These are phyloP conservation scores for Fabriciana adippe DNA, from an alignment of 2,888 invertebrate genomes.

Conservation along the genomic window DNA sequence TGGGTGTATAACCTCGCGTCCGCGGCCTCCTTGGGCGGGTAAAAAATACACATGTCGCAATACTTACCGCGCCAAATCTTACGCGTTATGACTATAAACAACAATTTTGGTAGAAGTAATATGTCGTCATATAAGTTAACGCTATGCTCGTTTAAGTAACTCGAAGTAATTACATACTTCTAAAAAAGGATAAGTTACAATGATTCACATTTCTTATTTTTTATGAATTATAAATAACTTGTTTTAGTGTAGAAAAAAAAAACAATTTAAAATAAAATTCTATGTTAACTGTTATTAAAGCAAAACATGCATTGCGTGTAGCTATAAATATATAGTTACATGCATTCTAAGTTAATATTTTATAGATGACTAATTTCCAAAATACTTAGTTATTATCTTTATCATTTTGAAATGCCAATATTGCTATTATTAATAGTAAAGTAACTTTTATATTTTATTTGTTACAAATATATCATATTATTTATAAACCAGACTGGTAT, in stretches of 20 bases:
- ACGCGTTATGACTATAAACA: conserved; percentile 62
- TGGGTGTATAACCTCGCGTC: conserved; percentile 83
- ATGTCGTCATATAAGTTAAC: neutral
- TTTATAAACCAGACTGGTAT: conserved; percentile 61
- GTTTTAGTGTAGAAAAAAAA: too few relatives aligned
- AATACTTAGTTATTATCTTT: too few relatives aligned
- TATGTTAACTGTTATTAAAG: too few relatives aligned
- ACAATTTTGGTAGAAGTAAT: conserved; percentile 28
- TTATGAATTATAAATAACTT: too few relatives aligned
- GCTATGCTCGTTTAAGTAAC: neutral
- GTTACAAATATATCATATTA: conserved; percentile 41
- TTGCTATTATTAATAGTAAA: neutral
- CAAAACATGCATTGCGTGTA: too few relatives aligned
- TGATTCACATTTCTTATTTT: too few relatives aligned
- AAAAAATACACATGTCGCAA: conserved; percentile 80
- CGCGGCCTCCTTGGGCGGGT: conserved; percentile 83
- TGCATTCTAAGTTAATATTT: too few relatives aligned
- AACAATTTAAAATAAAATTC: too few relatives aligned
- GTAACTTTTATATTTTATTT: conserved; percentile 2
- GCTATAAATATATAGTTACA: too few relatives aligned
- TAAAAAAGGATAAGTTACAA: too few relatives aligned
- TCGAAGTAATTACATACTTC: neutral
- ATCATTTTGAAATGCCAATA: too few relatives aligned
- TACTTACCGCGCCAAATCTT: conserved; percentile 57
- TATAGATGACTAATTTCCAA: too few relatives aligned